Evolutionary conservation across 1,140 invertebrate genomes (phyloP).

Genomic region (Hycleus phaleratus): DNA sequence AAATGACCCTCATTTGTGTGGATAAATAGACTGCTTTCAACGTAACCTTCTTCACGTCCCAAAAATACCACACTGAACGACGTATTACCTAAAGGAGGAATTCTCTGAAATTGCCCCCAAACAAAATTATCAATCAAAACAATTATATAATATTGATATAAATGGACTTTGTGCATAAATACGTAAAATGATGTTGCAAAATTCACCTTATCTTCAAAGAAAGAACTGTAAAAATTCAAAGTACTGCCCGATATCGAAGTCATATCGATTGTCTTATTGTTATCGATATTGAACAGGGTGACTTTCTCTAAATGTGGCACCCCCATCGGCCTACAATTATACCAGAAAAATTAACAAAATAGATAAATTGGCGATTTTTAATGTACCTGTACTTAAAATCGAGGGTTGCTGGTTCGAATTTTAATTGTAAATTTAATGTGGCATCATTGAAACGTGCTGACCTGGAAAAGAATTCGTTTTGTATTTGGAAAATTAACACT

Average conservation of each 20-base stretch:
- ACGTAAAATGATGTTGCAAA: too few species aligned
- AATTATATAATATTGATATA: not conserved
- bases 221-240: conserved; percentile 84
- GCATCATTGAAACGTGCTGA: conserved; percentile 34
- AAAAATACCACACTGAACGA: conserved; percentile 94
- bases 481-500: conserved; percentile 4
- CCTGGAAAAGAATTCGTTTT: conserved; percentile 23
- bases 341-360: not conserved
- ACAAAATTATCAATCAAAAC: not conserved
- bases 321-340: conserved; percentile 62
- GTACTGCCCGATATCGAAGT: conserved; percentile 82
- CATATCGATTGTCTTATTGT: conserved; percentile 65
- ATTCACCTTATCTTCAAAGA: conserved; percentile 80
- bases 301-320: conserved; percentile 75
- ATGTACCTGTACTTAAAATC: conserved; percentile 61
- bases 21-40: conserved; percentile 83
- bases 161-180: too few species aligned
- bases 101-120: conserved; percentile 49
- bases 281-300: conserved; percentile 69
- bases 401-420: conserved; percentile 55
- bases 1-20: conserved; percentile 86
- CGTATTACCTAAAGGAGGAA: conserved; percentile 85
- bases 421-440: conserved; percentile 39
- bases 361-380: conserved; percentile 25
- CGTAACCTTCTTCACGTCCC: conserved; percentile 79